Evolutionary conservation across 2,888 invertebrate species (phyloP).

Genomic region (Sarcophaga subvicina): DNA sequence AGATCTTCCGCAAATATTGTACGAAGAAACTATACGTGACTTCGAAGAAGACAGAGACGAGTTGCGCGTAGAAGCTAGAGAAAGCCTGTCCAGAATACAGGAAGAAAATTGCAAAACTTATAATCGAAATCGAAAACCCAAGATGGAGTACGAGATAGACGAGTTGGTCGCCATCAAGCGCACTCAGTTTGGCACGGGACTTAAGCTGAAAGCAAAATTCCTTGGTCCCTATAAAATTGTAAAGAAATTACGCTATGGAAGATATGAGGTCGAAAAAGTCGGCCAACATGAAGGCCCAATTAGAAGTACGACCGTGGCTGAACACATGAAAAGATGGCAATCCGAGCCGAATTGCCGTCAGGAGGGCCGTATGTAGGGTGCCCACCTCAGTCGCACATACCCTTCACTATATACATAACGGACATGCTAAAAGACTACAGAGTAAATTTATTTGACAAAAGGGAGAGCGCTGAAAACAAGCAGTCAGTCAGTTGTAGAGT

Average conservation of each 20-base stretch:
- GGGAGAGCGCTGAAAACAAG: too few species aligned
- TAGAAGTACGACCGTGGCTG: not conserved
- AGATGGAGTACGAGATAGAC: not conserved
- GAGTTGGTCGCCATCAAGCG: constrained; percentile 62
- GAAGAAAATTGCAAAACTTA: constrained; percentile 31
- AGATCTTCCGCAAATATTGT: constrained; percentile 48
- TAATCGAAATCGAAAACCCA: constrained; percentile 29
- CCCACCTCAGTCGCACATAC: too few species aligned
- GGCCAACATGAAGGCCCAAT: constrained; percentile 38
- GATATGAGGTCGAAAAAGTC: constrained; percentile 35
- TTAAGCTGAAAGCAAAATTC: constrained; percentile 56
- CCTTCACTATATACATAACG: too few species aligned
- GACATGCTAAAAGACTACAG: too few species aligned
- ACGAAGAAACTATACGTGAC: not conserved
- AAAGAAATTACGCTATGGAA: constrained; percentile 15
- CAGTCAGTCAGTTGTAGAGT: too few species aligned
- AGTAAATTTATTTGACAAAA: too few species aligned
- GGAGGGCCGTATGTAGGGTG: constrained; percentile 68
- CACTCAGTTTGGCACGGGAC: constrained; percentile 51
- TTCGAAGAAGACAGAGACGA: not conserved
- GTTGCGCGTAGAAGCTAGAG: not conserved
- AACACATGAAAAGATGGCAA: constrained; percentile 50
- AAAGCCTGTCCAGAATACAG: not conserved
- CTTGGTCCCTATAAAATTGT: constrained; percentile 53
- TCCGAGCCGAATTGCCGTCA: constrained; percentile 58